phyloP scores from a whole-genome alignment of 2,797 vertebrate species.

The Todus mexicanus region DNA sequence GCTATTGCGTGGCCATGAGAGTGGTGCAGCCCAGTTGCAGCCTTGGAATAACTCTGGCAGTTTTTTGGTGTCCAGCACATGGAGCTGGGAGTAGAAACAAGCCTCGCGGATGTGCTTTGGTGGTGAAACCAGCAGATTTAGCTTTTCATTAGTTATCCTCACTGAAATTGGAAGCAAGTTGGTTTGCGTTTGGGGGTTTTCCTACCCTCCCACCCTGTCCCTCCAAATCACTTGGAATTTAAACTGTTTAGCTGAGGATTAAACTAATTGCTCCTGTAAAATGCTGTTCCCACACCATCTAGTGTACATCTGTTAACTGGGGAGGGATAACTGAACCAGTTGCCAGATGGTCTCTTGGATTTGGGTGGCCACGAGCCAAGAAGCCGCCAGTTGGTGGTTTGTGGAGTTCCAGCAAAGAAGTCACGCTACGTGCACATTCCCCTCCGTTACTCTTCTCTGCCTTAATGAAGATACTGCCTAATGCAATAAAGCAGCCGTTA shows the following conservation, averaged over 20 bases:
- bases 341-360: constrained; percentile 70
- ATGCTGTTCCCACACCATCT: constrained; percentile 38
- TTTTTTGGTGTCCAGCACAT: not conserved
- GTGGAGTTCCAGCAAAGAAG: constrained; percentile 46
- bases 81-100: not conserved
- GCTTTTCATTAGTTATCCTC: not conserved
- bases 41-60: not conserved
- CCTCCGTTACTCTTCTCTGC: not conserved
- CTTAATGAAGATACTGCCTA: constrained; percentile 52
- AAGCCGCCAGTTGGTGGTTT: constrained; percentile 60
- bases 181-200: not conserved
- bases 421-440: constrained; percentile 28
- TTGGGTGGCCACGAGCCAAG: constrained; percentile 64
- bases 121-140: not conserved
- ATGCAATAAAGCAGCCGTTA: constrained; percentile 29
- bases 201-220: not conserved
- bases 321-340: constrained; percentile 36
- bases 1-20: not conserved
- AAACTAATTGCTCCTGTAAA: constrained; percentile 67
- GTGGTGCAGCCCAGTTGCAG: not conserved
- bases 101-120: accelerated
- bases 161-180: not conserved
- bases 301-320: constrained; percentile 55
- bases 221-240: constrained; percentile 44
- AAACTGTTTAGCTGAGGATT: constrained; percentile 65